phyloP scores from a whole-genome alignment of 2,797 vertebrate species.

The Pogonophryne albipinna region DNA sequence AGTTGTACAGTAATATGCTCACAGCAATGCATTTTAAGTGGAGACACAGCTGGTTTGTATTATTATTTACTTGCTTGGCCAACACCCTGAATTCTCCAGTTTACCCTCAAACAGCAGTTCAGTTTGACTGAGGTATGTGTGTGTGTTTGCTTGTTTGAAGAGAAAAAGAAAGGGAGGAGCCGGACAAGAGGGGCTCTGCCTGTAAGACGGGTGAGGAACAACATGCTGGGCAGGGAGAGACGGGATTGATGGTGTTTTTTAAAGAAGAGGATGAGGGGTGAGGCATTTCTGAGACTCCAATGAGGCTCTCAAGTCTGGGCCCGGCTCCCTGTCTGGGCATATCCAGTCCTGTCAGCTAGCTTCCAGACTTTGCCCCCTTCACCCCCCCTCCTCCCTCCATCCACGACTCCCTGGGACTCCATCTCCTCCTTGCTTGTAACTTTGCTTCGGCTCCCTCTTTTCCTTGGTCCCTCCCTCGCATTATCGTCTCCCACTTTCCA shows the following conservation, averaged over 20 bases:
- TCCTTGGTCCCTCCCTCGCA: slow-evolving; percentile 33
- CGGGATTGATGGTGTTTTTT: slow-evolving; percentile 51
- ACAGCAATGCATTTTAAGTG: slow-evolving; percentile 55
- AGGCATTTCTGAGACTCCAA: slow-evolving; percentile 73
- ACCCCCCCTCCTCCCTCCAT: slow-evolving; percentile 39
- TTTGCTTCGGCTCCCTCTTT: slow-evolving; percentile 18
- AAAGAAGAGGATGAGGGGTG: slow-evolving; percentile 56
- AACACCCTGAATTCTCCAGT: slow-evolving; percentile 74
- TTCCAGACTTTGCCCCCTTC: slow-evolving; percentile 74
- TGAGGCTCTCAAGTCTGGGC: slow-evolving; percentile 83
- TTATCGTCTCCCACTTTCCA: slow-evolving; percentile 74
- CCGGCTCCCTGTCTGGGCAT: slow-evolving; percentile 82
- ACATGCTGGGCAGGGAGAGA: slow-evolving; percentile 38
- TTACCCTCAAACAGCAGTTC: slow-evolving; percentile 63
- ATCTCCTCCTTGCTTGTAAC: slow-evolving; percentile 54
- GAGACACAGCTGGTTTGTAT: slow-evolving; percentile 81
- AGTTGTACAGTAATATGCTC: slow-evolving; percentile 55
- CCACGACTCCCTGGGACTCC: slow-evolving; percentile 60
- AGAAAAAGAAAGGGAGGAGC: slow-evolving; percentile 62
- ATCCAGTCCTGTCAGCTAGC: slow-evolving; percentile 83
- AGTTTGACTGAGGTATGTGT: slow-evolving; percentile 58
- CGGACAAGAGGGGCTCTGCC: slow-evolving; percentile 41
- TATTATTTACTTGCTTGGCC: slow-evolving; percentile 84
- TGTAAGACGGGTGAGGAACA: slow-evolving; percentile 59
- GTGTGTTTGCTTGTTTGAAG: slow-evolving; percentile 66